These are phyloP conservation scores for Macrotus californicus DNA, from an alignment of 2,113 vertebrate species.

Conservation along the genomic window DNA sequence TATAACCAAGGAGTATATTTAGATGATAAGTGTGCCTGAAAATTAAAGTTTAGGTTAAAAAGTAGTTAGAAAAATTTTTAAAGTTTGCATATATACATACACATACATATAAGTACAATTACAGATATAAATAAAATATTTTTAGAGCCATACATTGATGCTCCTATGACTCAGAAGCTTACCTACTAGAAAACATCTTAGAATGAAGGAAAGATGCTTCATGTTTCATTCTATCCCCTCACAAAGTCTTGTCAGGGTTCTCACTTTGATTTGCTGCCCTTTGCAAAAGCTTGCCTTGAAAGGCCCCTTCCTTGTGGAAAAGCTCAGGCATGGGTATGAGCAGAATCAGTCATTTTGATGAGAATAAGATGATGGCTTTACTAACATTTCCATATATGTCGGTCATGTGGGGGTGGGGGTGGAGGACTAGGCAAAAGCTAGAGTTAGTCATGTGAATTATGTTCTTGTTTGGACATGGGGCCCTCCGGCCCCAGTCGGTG, in stretches of 20 bases:
- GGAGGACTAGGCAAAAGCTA: slow-evolving; percentile 12
- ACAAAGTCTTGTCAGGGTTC: background rate
- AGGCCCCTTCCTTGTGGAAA: background rate
- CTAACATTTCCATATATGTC: slow-evolving; percentile 22
- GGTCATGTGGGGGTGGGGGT: background rate
- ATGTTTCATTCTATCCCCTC: background rate
- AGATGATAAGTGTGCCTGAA: background rate
- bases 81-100: background rate
- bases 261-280: background rate
- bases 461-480: slow-evolving; percentile 50
- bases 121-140: background rate
- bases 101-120: background rate
- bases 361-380: background rate
- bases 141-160: background rate
- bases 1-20: background rate
- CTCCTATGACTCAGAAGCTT: background rate
- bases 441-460: slow-evolving; percentile 60
- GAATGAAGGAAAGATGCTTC: background rate
- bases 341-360: background rate
- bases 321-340: background rate
- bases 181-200: background rate
- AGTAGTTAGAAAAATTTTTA: background rate
- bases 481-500: slow-evolving; percentile 1
- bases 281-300: background rate
- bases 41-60: slow-evolving; percentile 12